phyloP scores from a whole-genome alignment of 2,888 invertebrate genomes.

The Apodemia hepburni region DNA sequence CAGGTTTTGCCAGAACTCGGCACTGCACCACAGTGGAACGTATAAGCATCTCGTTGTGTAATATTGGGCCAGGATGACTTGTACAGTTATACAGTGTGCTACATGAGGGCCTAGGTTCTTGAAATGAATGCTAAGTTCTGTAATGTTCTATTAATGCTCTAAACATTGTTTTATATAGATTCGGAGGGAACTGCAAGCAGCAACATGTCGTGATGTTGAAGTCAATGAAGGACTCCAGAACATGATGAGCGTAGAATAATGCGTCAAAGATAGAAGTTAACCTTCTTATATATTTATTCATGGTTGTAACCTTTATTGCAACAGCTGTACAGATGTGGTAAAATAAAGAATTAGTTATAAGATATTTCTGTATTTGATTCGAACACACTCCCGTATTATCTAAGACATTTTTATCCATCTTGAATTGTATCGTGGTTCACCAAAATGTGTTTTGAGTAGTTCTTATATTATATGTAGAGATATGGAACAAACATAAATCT shows the following conservation, averaged over 20 bases:
- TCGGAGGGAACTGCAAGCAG: slow-evolving; percentile 91
- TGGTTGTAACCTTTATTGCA: not conserved
- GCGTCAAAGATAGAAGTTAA: not conserved
- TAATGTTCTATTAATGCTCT: not conserved
- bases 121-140: too few relatives aligned
- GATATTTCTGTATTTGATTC: too few relatives aligned
- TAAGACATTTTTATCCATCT: slow-evolving; percentile 5
- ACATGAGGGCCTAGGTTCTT: too few relatives aligned
- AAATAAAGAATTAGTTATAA: not conserved
- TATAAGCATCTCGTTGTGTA: too few relatives aligned
- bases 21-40: too few relatives aligned
- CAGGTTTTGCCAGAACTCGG: too few relatives aligned
- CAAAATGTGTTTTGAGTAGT: too few relatives aligned
- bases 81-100: too few relatives aligned
- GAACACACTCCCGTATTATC: too few relatives aligned
- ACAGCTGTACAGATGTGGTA: not conserved
- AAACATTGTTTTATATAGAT: slow-evolving; percentile 74
- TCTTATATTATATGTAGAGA: too few relatives aligned
- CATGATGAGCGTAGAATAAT: slow-evolving; percentile 59
- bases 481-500: too few relatives aligned
- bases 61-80: too few relatives aligned
- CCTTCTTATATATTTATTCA: not conserved
- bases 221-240: slow-evolving; percentile 52
- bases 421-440: not conserved
- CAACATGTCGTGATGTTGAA: slow-evolving; percentile 89